A percentile compares a stretch with the other conserved stretches of the same genome.
These are phyloP conservation scores for Paramuricea clavata DNA, from an alignment of 92 coral and sea anemone species.

Conservation along the genomic window DNA sequence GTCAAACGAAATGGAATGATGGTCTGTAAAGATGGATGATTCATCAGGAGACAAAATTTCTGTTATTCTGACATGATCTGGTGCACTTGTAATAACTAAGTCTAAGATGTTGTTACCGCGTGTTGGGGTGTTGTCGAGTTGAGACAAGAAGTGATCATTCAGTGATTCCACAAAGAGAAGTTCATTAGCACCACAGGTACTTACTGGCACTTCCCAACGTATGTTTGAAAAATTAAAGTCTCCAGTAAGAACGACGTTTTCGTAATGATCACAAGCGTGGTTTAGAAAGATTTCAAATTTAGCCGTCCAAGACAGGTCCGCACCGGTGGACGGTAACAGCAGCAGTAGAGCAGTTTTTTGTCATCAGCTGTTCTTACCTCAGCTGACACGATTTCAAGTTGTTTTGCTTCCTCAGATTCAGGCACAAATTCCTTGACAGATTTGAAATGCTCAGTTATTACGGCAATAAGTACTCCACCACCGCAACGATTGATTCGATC, in stretches of 20 bases:
- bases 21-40: slow-evolving; percentile 23
- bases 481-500: not conserved
- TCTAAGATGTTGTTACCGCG: not conserved
- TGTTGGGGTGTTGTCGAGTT: not conserved
- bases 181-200: not conserved
- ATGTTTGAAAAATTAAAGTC: not conserved
- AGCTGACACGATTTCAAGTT: slow-evolving; percentile 7
- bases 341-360: not conserved
- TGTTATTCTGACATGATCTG: not conserved
- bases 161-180: not conserved
- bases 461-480: slow-evolving; percentile 2
- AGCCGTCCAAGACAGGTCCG: not conserved
- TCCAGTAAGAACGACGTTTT: not conserved
- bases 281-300: not conserved
- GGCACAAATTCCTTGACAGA: not conserved
- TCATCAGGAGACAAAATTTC: not conserved
- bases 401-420: not conserved
- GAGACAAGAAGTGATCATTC: not conserved
- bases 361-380: not conserved
- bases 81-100: not conserved
- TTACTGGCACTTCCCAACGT: not conserved
- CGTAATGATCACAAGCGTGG: not conserved
- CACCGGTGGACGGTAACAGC: slow-evolving; percentile 16
- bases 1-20: slow-evolving; percentile 3
- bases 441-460: not conserved